These are phyloP conservation scores for Percopsis transmontana DNA, from an alignment of 2,113 vertebrate genomes.

Conservation along the genomic window DNA sequence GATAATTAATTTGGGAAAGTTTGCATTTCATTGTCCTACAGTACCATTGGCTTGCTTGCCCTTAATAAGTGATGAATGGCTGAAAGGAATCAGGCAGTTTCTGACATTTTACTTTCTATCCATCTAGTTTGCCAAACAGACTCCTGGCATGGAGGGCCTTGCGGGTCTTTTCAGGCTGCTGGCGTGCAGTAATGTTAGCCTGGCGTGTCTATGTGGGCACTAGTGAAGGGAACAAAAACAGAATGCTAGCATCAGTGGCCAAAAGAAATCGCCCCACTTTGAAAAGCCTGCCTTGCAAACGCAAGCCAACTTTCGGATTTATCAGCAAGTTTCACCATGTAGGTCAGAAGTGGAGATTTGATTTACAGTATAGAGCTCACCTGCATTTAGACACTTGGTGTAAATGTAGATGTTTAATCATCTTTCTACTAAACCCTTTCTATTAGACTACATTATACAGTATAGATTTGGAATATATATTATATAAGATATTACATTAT, in stretches of 20 bases:
- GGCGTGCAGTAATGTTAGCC: slow-evolving; percentile 46
- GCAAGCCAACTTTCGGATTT: background rate
- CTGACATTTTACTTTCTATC: slow-evolving; percentile 48
- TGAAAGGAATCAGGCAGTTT: slow-evolving; percentile 54
- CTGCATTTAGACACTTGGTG: background rate
- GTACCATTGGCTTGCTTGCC: slow-evolving; percentile 14
- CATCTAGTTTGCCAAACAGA: slow-evolving; percentile 65
- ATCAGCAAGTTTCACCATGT: background rate
- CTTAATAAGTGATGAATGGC: slow-evolving; percentile 53
- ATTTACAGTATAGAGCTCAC: background rate
- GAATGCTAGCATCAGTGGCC: slow-evolving; percentile 31
- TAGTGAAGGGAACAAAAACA: slow-evolving; percentile 26
- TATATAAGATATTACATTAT: too few relatives aligned
- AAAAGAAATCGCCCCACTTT: background rate
- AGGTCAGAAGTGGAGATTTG: background rate
- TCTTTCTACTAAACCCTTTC: too few relatives aligned
- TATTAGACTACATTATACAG: too few relatives aligned
- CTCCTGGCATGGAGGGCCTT: slow-evolving; percentile 61
- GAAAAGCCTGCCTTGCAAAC: slow-evolving; percentile 11
- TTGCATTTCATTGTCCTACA: slow-evolving; percentile 18
- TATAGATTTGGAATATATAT: too few relatives aligned
- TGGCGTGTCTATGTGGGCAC: slow-evolving; percentile 58
- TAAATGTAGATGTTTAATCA: too few relatives aligned
- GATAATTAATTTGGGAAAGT: slow-evolving; percentile 37
- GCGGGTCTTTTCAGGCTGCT: slow-evolving; percentile 65